Evolutionary conservation across 2,113 vertebrate species (phyloP).

Genomic region (Carollia perspicillata): DNA sequence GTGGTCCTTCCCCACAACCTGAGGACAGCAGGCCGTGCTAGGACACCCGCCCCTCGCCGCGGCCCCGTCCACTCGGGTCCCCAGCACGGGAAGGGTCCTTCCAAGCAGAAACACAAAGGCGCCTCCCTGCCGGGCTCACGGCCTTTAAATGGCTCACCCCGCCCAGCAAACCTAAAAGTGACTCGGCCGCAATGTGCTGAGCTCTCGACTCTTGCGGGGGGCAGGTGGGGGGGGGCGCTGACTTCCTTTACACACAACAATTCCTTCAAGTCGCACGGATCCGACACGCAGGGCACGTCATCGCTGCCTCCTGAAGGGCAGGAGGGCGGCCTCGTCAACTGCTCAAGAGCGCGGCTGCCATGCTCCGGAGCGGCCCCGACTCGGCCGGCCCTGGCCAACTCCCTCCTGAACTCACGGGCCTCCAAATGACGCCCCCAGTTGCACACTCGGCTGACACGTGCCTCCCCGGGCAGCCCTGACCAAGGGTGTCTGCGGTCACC

Average conservation of each 20-base stretch:
- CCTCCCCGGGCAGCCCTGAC: background rate
- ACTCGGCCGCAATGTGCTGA: too few species aligned
- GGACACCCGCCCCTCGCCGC: background rate
- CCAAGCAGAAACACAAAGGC: rapidly evolving
- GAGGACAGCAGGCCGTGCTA: background rate
- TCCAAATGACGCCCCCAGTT: background rate
- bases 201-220: background rate
- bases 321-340: background rate
- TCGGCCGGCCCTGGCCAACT: background rate
- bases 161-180: background rate
- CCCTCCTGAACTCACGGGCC: background rate
- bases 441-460: rapidly evolving
- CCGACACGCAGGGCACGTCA: background rate
- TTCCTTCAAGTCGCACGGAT: rapidly evolving
- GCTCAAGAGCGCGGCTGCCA: rapidly evolving
- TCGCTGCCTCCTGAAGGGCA: rapidly evolving
- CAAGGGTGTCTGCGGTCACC: background rate
- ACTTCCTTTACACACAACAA: background rate
- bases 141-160: rapidly evolving
- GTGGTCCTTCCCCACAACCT: too few species aligned
- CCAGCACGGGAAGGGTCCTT: background rate
- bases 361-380: background rate
- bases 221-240: background rate
- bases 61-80: rapidly evolving
- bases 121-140: background rate